Conservation (phyloP, 2,797 vertebrate species). For the Falco cherrug region DNA sequence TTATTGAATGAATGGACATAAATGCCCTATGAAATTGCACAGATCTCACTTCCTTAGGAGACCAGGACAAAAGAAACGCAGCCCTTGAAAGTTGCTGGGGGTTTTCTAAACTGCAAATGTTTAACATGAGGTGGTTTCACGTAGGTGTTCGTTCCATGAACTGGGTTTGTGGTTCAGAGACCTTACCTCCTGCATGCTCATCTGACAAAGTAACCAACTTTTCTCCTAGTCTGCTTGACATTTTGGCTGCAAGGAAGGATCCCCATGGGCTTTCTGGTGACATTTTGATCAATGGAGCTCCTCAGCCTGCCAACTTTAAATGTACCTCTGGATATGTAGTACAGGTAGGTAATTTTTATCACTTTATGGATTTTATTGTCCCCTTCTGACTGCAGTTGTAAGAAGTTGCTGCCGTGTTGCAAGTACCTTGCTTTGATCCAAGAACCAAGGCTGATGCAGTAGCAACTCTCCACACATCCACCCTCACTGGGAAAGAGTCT, state of each 20-base stretch:
- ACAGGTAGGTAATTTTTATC: constrained; percentile 58
- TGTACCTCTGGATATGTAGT: constrained; percentile 81
- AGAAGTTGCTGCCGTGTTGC: background rate
- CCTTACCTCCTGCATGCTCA: background rate
- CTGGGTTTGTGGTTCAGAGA: background rate
- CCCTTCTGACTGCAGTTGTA: background rate
- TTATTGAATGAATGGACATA: background rate
- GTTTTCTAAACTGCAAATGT: background rate
- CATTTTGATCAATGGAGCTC: constrained; percentile 78
- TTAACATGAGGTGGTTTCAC: background rate
- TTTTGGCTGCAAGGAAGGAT: constrained; percentile 81
- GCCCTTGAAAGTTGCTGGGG: background rate
- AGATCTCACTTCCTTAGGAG: background rate
- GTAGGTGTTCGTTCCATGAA: fast-evolving
- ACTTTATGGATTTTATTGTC: background rate
- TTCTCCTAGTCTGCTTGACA: constrained; percentile 73
- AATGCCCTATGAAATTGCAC: background rate
- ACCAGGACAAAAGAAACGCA: background rate
- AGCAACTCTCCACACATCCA: background rate
- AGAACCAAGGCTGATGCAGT: background rate
- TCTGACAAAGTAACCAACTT: background rate
- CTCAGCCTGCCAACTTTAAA: constrained; percentile 78
- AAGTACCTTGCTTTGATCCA: background rate
- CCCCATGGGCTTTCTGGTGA: constrained; percentile 75
- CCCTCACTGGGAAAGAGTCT: background rate